phyloP scores from a whole-genome alignment of 2,888 invertebrate species.

The Baronia brevicornis region DNA sequence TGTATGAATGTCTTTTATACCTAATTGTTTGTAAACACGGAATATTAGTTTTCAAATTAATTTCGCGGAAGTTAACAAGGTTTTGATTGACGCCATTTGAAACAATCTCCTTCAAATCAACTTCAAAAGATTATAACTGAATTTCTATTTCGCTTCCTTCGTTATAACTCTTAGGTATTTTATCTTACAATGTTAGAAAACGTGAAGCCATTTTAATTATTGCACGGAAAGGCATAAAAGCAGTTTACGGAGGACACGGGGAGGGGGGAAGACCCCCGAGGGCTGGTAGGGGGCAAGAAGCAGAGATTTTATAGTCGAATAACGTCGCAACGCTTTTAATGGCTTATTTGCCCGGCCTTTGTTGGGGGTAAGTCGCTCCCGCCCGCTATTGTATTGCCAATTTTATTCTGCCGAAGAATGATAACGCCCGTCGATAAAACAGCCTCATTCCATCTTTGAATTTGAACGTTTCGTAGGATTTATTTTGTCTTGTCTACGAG shows the following conservation, averaged over 20 bases:
- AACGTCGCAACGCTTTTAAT: constrained; percentile 71
- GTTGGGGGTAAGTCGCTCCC: constrained; percentile 43
- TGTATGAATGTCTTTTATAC: too few species aligned
- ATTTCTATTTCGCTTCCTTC: too few species aligned
- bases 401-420: constrained; percentile 58
- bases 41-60: too few species aligned
- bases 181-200: constrained; percentile 39
- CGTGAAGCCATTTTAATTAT: constrained; percentile 69
- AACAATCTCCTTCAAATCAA: too few species aligned
- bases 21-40: too few species aligned
- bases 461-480: constrained; percentile 2
- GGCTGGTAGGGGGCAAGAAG: constrained; percentile 59
- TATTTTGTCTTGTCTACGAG: too few species aligned
- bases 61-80: too few species aligned
- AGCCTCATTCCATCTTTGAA: constrained; percentile 14
- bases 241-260: constrained; percentile 50
- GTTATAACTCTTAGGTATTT: constrained; percentile 21
- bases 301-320: constrained; percentile 72
- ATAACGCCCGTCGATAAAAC: constrained; percentile 34
- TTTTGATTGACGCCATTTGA: too few species aligned
- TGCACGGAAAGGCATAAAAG: constrained; percentile 67
- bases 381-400: constrained; percentile 56
- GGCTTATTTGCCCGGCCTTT: constrained; percentile 72
- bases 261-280: constrained; percentile 24
- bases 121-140: too few species aligned